These are phyloP conservation scores for Drosophila kuntzei DNA, from an alignment of 2,888 invertebrate species.

Conservation along the genomic window DNA sequence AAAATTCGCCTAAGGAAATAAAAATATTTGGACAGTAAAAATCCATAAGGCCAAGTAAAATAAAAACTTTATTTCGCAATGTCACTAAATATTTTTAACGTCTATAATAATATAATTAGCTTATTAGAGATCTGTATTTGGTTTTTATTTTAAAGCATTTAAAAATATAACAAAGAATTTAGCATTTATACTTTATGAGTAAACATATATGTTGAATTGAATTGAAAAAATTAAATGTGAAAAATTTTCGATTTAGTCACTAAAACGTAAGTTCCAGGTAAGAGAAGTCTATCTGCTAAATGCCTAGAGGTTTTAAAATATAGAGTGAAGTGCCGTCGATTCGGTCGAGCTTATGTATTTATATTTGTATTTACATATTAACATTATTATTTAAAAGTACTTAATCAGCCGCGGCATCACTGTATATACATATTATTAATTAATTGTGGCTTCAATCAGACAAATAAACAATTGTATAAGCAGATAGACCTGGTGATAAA, in stretches of 20 bases:
- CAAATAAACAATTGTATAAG: constrained; percentile 28
- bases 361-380: neutral
- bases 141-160: no score
- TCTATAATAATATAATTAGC: neutral
- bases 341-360: no score
- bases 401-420: constrained; percentile 26
- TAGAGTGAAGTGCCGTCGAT: no score
- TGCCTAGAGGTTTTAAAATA: no score
- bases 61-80: neutral
- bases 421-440: constrained; percentile 51
- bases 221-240: no score
- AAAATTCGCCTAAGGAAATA: neutral
- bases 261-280: no score
- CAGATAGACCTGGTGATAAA: constrained; percentile 20
- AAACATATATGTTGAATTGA: no score
- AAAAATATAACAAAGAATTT: no score
- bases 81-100: neutral
- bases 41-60: neutral
- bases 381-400: constrained; percentile 11
- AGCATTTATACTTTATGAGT: no score
- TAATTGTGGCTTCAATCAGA: constrained; percentile 42
- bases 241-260: no score
- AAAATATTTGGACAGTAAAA: neutral
- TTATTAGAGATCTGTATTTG: no score
- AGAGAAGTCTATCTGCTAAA: no score